A percentile compares a stretch with the other conserved stretches of the same genome.
phyloP scores from a whole-genome alignment of 2,888 invertebrate species.

The Mythimna impura region DNA sequence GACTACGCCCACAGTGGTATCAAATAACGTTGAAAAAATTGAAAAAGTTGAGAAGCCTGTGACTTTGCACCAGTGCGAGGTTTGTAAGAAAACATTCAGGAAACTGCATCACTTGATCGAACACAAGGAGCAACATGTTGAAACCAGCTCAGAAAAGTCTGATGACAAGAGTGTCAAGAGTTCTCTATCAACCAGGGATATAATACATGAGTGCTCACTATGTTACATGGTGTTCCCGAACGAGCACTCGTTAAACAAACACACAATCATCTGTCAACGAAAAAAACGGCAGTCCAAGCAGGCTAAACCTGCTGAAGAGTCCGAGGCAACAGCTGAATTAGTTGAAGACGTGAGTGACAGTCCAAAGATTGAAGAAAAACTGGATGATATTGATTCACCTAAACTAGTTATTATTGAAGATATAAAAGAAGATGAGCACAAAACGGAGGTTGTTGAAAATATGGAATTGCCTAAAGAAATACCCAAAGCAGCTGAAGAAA shows the following conservation, averaged over 20 bases:
- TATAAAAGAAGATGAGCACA: conserved; percentile 51
- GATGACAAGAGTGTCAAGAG: conserved; percentile 86
- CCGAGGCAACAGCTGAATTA: conserved; percentile 56
- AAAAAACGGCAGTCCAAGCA: conserved; percentile 84
- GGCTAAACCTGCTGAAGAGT: conserved; percentile 53
- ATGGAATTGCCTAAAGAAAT: conserved; percentile 44
- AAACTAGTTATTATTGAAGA: conserved; percentile 59
- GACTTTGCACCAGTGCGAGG: conserved; percentile 80
- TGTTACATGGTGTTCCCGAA: conserved; percentile 90
- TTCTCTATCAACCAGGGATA: conserved; percentile 85
- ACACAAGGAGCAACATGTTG: conserved; percentile 86
- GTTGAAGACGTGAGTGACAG: conserved; percentile 54
- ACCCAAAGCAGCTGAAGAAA: conserved; percentile 40
- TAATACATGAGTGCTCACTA: conserved; percentile 88
- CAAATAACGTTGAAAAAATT: conserved; percentile 67
- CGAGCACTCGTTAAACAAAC: conserved; percentile 87
- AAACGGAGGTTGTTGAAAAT: conserved; percentile 55
- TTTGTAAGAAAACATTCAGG: conserved; percentile 87
- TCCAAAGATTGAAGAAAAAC: conserved; percentile 44
- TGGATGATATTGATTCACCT: conserved; percentile 49
- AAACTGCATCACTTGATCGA: conserved; percentile 86
- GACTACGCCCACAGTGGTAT: conserved; percentile 55
- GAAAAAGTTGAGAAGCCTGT: conserved; percentile 72
- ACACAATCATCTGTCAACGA: conserved; percentile 82
- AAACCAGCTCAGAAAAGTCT: conserved; percentile 84